A percentile compares a stretch with the other conserved stretches of the same genome.
Evolutionary conservation across 2,888 invertebrate species (phyloP).

Genomic region (Drosophila mettleri): DNA sequence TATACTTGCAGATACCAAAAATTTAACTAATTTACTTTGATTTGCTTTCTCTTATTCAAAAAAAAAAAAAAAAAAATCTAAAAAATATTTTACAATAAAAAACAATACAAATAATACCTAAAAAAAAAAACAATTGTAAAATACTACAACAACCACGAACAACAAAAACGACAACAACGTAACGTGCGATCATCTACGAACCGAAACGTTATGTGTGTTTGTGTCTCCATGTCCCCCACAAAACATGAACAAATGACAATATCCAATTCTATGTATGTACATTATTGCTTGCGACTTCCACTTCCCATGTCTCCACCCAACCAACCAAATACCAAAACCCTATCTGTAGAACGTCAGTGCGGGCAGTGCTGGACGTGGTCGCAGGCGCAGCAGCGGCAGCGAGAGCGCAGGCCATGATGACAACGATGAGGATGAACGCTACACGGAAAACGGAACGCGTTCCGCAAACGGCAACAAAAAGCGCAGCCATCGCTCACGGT

Average conservation of each 20-base stretch:
- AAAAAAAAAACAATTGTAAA: slow-evolving; percentile 41
- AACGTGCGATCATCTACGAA: slow-evolving; percentile 49
- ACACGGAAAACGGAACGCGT: slow-evolving; percentile 56
- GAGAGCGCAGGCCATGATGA: slow-evolving; percentile 63
- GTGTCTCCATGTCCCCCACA: slow-evolving; percentile 47
- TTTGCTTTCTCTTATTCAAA: slow-evolving; percentile 84
- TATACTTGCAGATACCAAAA: slow-evolving; percentile 81
- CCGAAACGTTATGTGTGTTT: slow-evolving; percentile 62
- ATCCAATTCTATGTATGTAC: slow-evolving; percentile 75
- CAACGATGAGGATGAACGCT: slow-evolving; percentile 57
- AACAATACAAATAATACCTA: slow-evolving; percentile 42
- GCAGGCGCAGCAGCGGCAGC: slow-evolving; percentile 54
- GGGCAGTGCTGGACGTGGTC: slow-evolving; percentile 63
- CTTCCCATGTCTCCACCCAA: slow-evolving; percentile 53
- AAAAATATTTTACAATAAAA: slow-evolving; percentile 35
- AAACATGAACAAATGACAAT: slow-evolving; percentile 51
- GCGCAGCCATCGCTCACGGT: slow-evolving; percentile 68
- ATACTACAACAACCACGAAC: slow-evolving; percentile 47
- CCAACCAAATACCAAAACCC: slow-evolving; percentile 58
- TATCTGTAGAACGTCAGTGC: slow-evolving; percentile 74
- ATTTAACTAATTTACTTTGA: slow-evolving; percentile 84
- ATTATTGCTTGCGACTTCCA: slow-evolving; percentile 73
- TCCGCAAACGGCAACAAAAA: slow-evolving; percentile 64
- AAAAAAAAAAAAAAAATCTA: slow-evolving; percentile 53
- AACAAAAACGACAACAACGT: slow-evolving; percentile 45